Evolutionary conservation across 2,888 invertebrate species (phyloP), one percentile per base, ranked within the genome.

Genomic region (Timema podura): DNA sequence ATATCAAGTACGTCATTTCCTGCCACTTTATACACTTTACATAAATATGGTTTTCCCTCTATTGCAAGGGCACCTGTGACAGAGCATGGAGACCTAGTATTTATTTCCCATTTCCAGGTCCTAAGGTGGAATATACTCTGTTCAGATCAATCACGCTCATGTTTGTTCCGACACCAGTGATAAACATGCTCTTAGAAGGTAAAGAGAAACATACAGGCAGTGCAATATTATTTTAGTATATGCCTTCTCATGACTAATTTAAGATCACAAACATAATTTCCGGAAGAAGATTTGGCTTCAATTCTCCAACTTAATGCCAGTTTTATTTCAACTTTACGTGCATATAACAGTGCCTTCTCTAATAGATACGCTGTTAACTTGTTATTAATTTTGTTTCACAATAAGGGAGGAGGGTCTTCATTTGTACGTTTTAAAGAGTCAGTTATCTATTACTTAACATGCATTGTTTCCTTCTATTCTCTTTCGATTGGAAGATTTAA

Each of bases 381-480:
- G 57, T 57, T 30, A 15, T 57, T n/a, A n/a, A n/a, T n/a, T n/a
- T 57, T 57, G 57, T 57, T 57, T 57, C 15, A 9, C 57, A 11
- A 57, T 13, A 30, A 6, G 57, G 30, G 8, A 57, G 0, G 15
- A 57, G 57, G 30, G 13, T 0, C n/a, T 57, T 57, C 13, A 57
- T 57, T 57, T 6, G 57, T n/a, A n/a, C 15, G 10, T 9, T 13
- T 13, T 8, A 30, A 8, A 57, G 13, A 16, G 57, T 57, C 57
- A 11, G 57, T 57, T 57, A 57, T 57, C 5, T 57, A 13, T 13
- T 57, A 57, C 57, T 54, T n/a, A 57, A 57, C n/a, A 13, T 2
- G 57, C 9, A 30, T n/a, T 57, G 30, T 0, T n/a, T n/a, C n/a
- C 57, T 57, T 0, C 0, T 57, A 15, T 57, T n/a, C 2, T n/a